A percentile compares a stretch with the other conserved stretches of the same genome.
These are phyloP conservation scores for Myotis vivesi DNA, from an alignment of 2,797 vertebrate genomes.

Conservation along the genomic window DNA sequence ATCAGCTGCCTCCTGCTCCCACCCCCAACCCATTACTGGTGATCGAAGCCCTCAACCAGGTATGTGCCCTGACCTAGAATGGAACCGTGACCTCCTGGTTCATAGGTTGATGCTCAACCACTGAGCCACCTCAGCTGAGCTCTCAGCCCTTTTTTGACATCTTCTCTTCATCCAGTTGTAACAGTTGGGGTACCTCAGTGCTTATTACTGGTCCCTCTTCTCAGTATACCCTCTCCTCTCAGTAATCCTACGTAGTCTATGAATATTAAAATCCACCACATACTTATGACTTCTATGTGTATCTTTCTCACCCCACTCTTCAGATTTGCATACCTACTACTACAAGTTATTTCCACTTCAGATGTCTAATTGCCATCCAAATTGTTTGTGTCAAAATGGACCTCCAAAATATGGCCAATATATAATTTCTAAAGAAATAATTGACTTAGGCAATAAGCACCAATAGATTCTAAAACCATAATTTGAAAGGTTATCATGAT, in stretches of 20 bases:
- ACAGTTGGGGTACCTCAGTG: not conserved
- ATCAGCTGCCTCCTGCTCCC: no score
- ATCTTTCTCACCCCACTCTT: not conserved
- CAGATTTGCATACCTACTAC: not conserved
- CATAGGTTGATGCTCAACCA: no score
- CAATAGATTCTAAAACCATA: not conserved
- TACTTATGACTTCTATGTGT: not conserved
- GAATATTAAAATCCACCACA: not conserved
- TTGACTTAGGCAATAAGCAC: not conserved
- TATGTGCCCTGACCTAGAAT: no score
- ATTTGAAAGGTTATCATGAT: not conserved
- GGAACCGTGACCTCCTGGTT: no score
- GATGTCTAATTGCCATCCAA: not conserved
- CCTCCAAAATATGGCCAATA: not conserved
- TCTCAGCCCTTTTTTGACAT: not conserved
- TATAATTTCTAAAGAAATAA: not conserved
- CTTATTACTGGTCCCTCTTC: not conserved
- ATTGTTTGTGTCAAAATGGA: not conserved
- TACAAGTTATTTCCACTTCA: not conserved
- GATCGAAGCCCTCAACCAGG: no score
- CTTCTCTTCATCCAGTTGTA: not conserved
- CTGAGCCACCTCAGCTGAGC: no score
- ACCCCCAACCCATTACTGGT: no score
- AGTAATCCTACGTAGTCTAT: not conserved
- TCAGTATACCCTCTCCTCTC: not conserved